These are phyloP conservation scores for Corythoichthys haematopterus DNA, from an alignment of 2,113 vertebrate species.

Conservation along the genomic window DNA sequence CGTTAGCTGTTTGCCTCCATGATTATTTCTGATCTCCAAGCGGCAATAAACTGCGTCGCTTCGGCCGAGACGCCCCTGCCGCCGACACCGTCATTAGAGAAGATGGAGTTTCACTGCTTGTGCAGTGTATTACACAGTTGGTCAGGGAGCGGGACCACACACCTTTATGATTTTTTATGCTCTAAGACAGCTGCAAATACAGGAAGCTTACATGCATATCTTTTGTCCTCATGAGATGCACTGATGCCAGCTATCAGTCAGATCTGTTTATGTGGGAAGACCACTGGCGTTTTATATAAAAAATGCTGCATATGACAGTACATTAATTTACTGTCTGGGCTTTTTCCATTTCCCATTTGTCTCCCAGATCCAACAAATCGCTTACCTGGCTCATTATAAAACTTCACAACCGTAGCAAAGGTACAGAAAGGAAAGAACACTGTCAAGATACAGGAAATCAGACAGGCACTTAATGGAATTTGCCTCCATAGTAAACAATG, in stretches of 20 bases:
- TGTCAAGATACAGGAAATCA: background rate
- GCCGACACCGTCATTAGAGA: constrained; percentile 37
- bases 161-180: constrained; percentile 48
- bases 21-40: constrained; percentile 65
- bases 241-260: constrained; percentile 35
- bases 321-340: background rate
- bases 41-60: constrained; percentile 40
- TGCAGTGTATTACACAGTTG: constrained; percentile 34
- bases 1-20: constrained; percentile 54
- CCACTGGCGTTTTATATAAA: background rate
- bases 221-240: constrained; percentile 17
- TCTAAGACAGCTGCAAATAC: constrained; percentile 44
- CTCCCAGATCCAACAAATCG: background rate
- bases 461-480: background rate
- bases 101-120: constrained; percentile 16
- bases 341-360: background rate
- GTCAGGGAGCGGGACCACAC: constrained; percentile 25
- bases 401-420: background rate
- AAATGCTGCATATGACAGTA: background rate
- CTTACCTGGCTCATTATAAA: background rate
- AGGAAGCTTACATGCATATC: constrained; percentile 22
- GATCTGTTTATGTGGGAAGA: background rate
- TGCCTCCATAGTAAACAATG: background rate
- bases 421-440: background rate
- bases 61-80: constrained; percentile 19